phyloP scores from a whole-genome alignment of 2,888 invertebrate species.

The Diarsia dahlii region DNA sequence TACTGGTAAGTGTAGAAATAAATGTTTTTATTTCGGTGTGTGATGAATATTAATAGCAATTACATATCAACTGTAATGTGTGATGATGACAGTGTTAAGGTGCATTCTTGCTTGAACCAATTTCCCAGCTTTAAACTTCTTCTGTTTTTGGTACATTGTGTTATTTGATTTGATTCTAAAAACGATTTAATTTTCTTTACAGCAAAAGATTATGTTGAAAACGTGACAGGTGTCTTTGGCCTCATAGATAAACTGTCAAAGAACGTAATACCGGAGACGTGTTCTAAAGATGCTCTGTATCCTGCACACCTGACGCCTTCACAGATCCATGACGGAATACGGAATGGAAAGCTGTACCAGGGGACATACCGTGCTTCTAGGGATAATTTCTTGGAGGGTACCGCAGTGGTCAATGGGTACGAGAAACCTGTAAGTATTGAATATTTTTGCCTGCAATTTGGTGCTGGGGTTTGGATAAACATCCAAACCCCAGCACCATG shows the following conservation, averaged over 20 bases:
- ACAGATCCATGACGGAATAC: slow-evolving; percentile 95
- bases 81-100: not conserved
- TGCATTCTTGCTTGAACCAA: not conserved
- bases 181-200: slow-evolving; percentile 66
- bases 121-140: not conserved
- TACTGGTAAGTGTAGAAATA: slow-evolving; percentile 90
- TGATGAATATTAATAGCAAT: too few relatives aligned
- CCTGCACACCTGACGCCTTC: slow-evolving; percentile 96
- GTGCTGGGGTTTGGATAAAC: fast-evolving
- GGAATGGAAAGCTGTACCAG: slow-evolving; percentile 93
- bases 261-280: slow-evolving; percentile 91
- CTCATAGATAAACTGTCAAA: slow-evolving; percentile 96
- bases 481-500: too few relatives aligned
- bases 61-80: too few relatives aligned
- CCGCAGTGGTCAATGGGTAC: slow-evolving; percentile 94
- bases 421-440: slow-evolving; percentile 94
- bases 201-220: slow-evolving; percentile 95
- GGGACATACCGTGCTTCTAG: slow-evolving; percentile 96
- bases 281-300: slow-evolving; percentile 92
- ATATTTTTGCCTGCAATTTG: not conserved
- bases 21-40: too few relatives aligned
- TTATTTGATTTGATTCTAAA: not conserved
- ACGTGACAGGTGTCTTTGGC: slow-evolving; percentile 92
- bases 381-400: slow-evolving; percentile 98
- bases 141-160: not conserved